These are phyloP conservation scores for Myotis findleyi DNA, from an alignment of 2,797 vertebrate genomes.

Conservation along the genomic window DNA sequence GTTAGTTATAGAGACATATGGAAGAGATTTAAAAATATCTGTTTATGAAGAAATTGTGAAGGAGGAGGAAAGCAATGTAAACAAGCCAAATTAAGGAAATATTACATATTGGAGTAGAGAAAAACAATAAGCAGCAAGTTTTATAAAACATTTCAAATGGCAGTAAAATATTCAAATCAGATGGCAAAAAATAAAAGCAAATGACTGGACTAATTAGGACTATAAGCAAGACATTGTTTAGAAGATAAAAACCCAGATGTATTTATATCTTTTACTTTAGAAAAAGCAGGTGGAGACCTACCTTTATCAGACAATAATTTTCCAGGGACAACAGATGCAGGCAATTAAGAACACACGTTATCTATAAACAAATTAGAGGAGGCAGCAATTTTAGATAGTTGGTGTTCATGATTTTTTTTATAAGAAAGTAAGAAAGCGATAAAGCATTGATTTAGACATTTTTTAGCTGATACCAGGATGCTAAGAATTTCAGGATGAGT, in stretches of 20 bases:
- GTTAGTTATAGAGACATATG: constrained; percentile 72
- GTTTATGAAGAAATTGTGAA: constrained; percentile 71
- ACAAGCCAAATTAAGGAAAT: constrained; percentile 75
- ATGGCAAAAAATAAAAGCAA: constrained; percentile 56
- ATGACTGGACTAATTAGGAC: constrained; percentile 74
- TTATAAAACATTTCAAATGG: constrained; percentile 72
- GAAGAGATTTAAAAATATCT: constrained; percentile 67
- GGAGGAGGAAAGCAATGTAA: constrained; percentile 66
- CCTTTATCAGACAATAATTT: constrained; percentile 72
- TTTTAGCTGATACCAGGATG: not conserved
- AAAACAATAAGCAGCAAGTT: constrained; percentile 71
- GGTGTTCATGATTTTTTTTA: constrained; percentile 25
- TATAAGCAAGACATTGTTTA: constrained; percentile 69
- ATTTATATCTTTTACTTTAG: constrained; percentile 50
- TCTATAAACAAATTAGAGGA: constrained; percentile 67
- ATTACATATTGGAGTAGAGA: constrained; percentile 65
- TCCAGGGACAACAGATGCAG: constrained; percentile 64
- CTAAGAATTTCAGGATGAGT: constrained; percentile 44
- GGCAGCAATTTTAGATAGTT: constrained; percentile 27
- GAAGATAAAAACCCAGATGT: constrained; percentile 77
- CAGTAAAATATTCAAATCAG: constrained; percentile 64
- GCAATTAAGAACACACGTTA: constrained; percentile 45
- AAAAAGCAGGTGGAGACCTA: constrained; percentile 62
- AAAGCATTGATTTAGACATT: not conserved
- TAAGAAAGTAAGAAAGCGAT: constrained; percentile 18